A percentile compares a stretch with the other conserved stretches of the same genome.
These are phyloP conservation scores for Orthonyx spaldingii DNA, from an alignment of 2,113 vertebrate species.

Conservation along the genomic window DNA sequence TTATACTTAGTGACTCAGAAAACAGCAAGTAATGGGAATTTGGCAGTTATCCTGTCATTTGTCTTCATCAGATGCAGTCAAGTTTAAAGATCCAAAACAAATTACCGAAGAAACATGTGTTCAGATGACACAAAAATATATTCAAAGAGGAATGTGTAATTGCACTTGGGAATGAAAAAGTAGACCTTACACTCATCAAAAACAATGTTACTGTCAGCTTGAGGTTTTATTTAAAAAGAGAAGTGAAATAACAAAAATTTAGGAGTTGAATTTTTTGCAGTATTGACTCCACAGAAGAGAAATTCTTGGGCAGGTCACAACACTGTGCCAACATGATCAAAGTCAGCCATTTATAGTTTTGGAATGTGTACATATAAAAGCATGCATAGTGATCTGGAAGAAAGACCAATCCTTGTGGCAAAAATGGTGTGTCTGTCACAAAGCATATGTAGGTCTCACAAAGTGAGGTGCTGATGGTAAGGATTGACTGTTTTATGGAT, in stretches of 20 bases:
- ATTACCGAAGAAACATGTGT: neutral
- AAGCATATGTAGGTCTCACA: neutral
- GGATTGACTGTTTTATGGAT: neutral
- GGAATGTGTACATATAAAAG: neutral
- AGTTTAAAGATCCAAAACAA: neutral
- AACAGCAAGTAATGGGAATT: neutral
- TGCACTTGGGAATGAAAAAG: neutral
- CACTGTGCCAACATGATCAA: neutral
- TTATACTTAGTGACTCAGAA: neutral
- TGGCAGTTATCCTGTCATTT: neutral
- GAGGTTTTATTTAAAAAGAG: neutral
- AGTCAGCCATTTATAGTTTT: neutral
- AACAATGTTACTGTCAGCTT: neutral
- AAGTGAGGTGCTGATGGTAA: neutral
- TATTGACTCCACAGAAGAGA: neutral
- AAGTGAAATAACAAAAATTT: neutral
- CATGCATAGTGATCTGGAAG: neutral
- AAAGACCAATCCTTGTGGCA: neutral
- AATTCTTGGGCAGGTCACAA: neutral
- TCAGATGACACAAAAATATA: neutral
- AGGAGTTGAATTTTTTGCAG: neutral
- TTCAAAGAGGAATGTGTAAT: neutral
- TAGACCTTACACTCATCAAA: neutral
- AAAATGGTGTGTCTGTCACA: neutral
- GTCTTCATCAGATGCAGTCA: neutral